Conservation (phyloP, 2,888 invertebrate genomes). For the Meta bourneti region DNA sequence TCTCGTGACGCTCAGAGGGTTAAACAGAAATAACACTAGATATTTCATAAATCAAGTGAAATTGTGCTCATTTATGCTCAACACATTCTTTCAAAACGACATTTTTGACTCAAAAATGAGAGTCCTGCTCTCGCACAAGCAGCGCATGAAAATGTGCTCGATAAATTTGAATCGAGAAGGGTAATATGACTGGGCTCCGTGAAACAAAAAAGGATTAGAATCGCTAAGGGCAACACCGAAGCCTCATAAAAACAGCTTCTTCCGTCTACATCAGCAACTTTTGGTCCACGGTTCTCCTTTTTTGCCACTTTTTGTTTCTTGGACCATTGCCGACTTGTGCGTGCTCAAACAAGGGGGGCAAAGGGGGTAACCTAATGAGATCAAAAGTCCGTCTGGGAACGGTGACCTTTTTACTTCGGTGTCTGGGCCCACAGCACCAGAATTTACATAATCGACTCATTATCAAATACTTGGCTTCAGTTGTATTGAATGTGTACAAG, state of each 20-base stretch:
- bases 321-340: constrained; percentile 62
- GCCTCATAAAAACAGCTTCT: constrained; percentile 48
- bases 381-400: constrained; percentile 41
- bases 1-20: too few relatives aligned
- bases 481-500: too few relatives aligned
- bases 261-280: constrained; percentile 40
- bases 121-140: too few relatives aligned
- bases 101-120: too few relatives aligned
- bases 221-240: constrained; percentile 17
- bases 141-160: too few relatives aligned
- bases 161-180: too few relatives aligned
- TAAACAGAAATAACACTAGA: too few relatives aligned
- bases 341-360: constrained; percentile 13
- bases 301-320: constrained; percentile 24
- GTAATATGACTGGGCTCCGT: not conserved
- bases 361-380: constrained; percentile 57
- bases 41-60: too few relatives aligned
- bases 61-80: too few relatives aligned
- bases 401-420: constrained; percentile 44
- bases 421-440: not conserved
- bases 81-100: too few relatives aligned
- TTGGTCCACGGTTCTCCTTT: not conserved
- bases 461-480: not conserved
- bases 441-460: constrained; percentile 52
- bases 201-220: constrained; percentile 50